Evolutionary conservation across 2,888 invertebrate species (phyloP).

Genomic region (Scaptomyza parva): DNA sequence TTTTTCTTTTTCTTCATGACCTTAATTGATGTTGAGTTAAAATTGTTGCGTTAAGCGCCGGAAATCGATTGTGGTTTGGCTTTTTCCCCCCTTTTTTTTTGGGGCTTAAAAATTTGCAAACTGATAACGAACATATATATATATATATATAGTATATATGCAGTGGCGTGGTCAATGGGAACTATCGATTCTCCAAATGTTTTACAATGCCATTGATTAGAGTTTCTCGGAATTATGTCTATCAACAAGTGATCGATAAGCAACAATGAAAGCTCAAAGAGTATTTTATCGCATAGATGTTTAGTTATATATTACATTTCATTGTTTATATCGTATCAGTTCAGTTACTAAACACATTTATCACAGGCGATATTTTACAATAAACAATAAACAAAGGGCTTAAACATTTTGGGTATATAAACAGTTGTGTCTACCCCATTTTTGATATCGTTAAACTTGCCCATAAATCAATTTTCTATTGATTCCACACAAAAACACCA

Average conservation of each 20-base stretch:
- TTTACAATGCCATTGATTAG: slow-evolving; percentile 41
- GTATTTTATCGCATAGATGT: no score
- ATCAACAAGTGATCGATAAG: slow-evolving; percentile 6
- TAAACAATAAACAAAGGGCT: slow-evolving; percentile 23
- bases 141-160: no score
- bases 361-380: slow-evolving; percentile 24
- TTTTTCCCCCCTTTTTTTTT: neutral
- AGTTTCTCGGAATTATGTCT: slow-evolving; percentile 26
- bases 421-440: slow-evolving; percentile 1
- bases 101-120: slow-evolving; percentile 20
- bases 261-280: neutral
- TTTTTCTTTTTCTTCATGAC: slow-evolving; percentile 2
- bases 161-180: slow-evolving; percentile 14
- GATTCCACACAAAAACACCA: no score
- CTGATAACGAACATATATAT: no score
- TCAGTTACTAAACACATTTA: slow-evolving; percentile 27
- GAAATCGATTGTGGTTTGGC: slow-evolving; percentile 38
- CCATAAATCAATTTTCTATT: slow-evolving; percentile 41
- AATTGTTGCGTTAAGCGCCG: slow-evolving; percentile 29
- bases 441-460: slow-evolving; percentile 35
- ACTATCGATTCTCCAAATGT: neutral
- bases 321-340: neutral
- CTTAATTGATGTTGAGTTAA: slow-evolving; percentile 24
- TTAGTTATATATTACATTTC: neutral
- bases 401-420: slow-evolving; percentile 1